Evolutionary conservation across 2,888 invertebrate genomes (phyloP), one percentile per base, ranked within the genome.

Genomic region (Candidula unifasciata): DNA sequence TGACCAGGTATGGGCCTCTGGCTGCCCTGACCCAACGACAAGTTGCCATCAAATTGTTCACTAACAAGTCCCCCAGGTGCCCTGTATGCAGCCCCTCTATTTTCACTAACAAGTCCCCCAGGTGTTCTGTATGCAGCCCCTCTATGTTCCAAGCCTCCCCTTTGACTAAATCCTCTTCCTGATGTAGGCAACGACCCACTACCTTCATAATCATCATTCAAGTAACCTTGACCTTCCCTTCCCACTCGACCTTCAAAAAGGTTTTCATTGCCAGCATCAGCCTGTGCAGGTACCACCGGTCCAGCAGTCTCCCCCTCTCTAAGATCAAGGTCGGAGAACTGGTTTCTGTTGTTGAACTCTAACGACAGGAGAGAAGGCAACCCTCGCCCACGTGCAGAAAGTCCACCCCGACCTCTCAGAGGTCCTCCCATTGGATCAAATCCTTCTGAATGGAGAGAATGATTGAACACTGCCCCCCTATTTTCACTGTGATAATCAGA

Each of bases 321-420:
- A 30, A 74, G 74, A 60, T 82, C 82, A 73, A 82, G 64, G 54
- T 82, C 82, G 37, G 82, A 3, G 74, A 82, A 76, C 66, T 44
- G 37, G 13, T 82, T 24, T 44, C 52, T 74, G 3, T 76, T 66
- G 21, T 76, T 44, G 37, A 82, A 76, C 24, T 76, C 71, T 24
- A 76, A 54, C 21, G 54, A 54, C 13, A 82, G 33, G 30, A 82
- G 76, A 10, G 68, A 79, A 30, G 76, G 74, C 27, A 13, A 64
- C 44, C 35, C 35, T 76, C 35, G 44, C 80, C 54, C 16, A 13
- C 54, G 10, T 54, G 8, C 10, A 13, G 69, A 6, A 33, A 60
- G 33, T n/a, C 66, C 69, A 16, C 73, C 86, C 57, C 74, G 66
- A 52, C 82, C 80, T 78, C 83, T 68, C 24, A 33, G 13, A 33